phyloP scores from a whole-genome alignment of 2,888 invertebrate species.

The Morpho deidamia region DNA sequence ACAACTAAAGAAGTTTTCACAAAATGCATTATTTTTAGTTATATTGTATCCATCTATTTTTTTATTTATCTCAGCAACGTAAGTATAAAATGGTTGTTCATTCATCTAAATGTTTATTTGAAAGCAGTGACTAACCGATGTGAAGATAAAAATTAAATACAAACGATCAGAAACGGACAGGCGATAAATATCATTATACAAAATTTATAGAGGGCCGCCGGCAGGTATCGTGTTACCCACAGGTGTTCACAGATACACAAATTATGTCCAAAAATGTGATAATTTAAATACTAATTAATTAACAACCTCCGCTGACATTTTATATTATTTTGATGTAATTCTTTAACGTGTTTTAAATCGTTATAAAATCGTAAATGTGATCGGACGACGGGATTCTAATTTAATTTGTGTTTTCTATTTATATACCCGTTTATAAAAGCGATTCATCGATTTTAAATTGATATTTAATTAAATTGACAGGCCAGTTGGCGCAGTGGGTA shows the following conservation, averaged over 20 bases:
- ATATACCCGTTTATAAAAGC: no score
- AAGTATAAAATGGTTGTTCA: no score
- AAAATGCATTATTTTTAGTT: no score
- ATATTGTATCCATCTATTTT: no score
- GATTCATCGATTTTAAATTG: no score
- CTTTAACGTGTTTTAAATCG: not conserved
- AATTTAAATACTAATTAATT: constrained; percentile 5
- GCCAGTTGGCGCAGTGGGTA: no score
- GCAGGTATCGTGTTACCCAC: constrained; percentile 41
- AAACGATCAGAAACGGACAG: constrained; percentile 6
- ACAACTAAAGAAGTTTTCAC: no score
- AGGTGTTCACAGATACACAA: constrained; percentile 41
- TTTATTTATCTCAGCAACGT: no score
- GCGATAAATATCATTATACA: constrained; percentile 16
- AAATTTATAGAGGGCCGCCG: constrained; percentile 17
- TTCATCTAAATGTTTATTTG: not conserved
- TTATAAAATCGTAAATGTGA: not conserved
- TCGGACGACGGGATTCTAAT: no score
- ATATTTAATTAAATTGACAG: no score
- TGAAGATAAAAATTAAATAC: not conserved
- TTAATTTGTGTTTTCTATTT: no score
- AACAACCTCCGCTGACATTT: not conserved
- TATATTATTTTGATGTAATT: constrained; percentile 9
- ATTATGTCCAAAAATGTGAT: constrained; percentile 21
- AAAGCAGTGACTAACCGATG: no score